Evolutionary conservation across 2,113 vertebrate genomes (phyloP).

Genomic region (Zingel zingel): DNA sequence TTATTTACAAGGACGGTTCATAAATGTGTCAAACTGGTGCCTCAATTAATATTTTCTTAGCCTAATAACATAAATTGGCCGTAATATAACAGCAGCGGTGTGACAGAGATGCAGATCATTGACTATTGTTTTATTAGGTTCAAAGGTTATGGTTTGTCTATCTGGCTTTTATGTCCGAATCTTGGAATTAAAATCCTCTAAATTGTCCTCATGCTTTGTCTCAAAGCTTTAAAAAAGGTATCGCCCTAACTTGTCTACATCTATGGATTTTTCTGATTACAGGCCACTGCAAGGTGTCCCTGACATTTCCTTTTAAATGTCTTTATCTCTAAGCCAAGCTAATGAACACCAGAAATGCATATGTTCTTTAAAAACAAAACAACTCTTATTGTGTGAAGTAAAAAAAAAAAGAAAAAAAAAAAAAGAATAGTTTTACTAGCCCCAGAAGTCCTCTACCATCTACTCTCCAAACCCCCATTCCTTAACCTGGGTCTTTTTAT

Average conservation of each 20-base stretch:
- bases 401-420: no score
- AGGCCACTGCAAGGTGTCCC: background rate
- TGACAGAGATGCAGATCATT: background rate
- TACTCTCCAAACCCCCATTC: slow-evolving; percentile 15
- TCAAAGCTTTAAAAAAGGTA: background rate
- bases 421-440: background rate
- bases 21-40: background rate
- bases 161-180: background rate
- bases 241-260: background rate
- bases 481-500: slow-evolving; percentile 61
- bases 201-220: background rate
- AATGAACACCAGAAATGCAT: background rate
- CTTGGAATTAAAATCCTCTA: background rate
- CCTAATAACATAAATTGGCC: background rate
- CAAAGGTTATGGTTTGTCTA: background rate
- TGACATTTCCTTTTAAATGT: background rate
- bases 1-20: background rate
- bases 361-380: background rate
- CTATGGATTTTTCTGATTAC: background rate
- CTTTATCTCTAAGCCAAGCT: background rate
- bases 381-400: background rate
- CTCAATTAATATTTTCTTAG: background rate
- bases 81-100: background rate
- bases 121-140: slow-evolving; percentile 1
- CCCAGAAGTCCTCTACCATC: slow-evolving; percentile 11